Base-by-base conservation (phyloP, 1,140 invertebrate genomes). In the Acyrthosiphon pisum region DNA sequence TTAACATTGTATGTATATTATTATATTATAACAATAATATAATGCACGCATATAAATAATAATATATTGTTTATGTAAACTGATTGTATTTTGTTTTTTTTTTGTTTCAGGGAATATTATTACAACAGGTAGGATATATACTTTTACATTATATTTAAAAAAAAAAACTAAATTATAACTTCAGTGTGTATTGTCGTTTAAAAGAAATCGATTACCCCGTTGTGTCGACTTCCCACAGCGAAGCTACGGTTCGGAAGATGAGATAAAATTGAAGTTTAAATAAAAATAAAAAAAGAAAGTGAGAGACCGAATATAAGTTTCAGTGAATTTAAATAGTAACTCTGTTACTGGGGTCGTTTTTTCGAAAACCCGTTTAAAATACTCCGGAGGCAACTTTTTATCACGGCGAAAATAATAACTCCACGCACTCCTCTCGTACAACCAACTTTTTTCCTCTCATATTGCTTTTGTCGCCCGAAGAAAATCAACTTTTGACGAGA, bases 41-140 rank as follows among this genome's bases (percentile, higher is more conserved):
- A 23, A 20, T 50, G 22, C 11, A n/a, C n/a, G 18, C 22, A 41
- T 41, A 60, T 26, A 20, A 44, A 41, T 41, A 44, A 44, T 81
- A 56, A 91, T 48, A 91, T 48, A 48, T 44, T 60, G 50, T 90
- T 37, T 8, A 30, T 50, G 50, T 53, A 50, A 81, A 83, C 9
- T 92, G n/a, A 53, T 93, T 56, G 44, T 46, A 23, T 37, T 76
- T 76, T 35, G 14, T 76, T 76, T 76, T 94, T 94, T 94, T 95
- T 95, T 94, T 95, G 95, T 96, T 96, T 92, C 96, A 96, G 96
- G 96, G 96, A 96, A 94, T 96, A 96, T 94, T 96, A 96, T 95
- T 96, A 96, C 94, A 96, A 96, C 94, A 96, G 96, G 96, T 96
- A 95, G 96, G 96, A 60, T 84, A 92, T 53, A 41, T 90, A 53